phyloP scores from a whole-genome alignment of 2,888 invertebrate genomes.

The Harpalus rubripes region DNA sequence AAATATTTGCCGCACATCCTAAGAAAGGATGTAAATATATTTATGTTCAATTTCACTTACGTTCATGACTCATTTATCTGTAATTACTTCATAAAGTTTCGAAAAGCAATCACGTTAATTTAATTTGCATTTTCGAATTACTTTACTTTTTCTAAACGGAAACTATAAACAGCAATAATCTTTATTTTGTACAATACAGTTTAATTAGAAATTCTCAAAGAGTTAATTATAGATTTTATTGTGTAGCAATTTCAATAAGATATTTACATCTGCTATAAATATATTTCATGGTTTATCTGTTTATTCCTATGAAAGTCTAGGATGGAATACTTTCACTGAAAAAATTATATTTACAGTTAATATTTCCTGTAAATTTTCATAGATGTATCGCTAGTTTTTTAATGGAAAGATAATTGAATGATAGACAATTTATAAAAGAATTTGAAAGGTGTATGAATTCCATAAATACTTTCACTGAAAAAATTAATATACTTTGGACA shows the following conservation, averaged over 20 bases:
- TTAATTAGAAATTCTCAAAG: too few relatives aligned
- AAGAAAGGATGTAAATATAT: too few relatives aligned
- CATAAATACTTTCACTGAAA: constrained; percentile 9
- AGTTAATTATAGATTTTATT: neutral
- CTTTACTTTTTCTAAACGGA: too few relatives aligned
- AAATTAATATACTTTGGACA: neutral
- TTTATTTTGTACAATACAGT: too few relatives aligned
- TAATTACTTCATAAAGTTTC: too few relatives aligned
- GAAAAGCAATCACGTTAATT: too few relatives aligned
- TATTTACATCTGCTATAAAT: neutral
- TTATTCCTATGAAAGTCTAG: constrained; percentile 13
- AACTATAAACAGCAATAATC: too few relatives aligned
- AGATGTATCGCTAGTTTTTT: neutral
- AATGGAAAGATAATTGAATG: constrained; percentile 1
- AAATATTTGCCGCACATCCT: too few relatives aligned
- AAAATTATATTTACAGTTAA: neutral
- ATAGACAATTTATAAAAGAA: neutral
- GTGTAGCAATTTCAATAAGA: neutral
- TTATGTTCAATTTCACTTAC: too few relatives aligned
- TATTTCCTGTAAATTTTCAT: neutral
- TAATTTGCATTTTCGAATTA: too few relatives aligned
- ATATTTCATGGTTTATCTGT: constrained; percentile 11
- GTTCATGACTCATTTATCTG: too few relatives aligned
- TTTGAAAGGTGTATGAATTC: constrained; percentile 14
- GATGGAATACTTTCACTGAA: neutral